phyloP scores from a whole-genome alignment of 2,113 vertebrate species.

The Paratilapia polleni region DNA sequence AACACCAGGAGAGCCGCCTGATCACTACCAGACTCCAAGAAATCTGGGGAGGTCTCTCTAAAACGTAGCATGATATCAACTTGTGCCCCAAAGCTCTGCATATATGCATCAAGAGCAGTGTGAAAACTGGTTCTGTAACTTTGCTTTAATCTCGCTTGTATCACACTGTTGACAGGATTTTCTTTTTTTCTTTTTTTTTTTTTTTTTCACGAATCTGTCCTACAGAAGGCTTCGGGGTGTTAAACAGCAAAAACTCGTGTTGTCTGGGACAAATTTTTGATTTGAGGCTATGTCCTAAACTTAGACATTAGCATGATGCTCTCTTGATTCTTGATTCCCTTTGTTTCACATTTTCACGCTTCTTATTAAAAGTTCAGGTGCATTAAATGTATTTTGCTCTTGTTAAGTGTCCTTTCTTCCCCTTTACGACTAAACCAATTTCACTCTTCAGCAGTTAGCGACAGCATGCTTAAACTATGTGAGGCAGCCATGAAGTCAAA shows the following conservation, averaged over 20 bases:
- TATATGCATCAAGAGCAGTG: conserved; percentile 34
- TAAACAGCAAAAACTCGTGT: not conserved
- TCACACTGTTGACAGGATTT: not conserved
- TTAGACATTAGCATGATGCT: not conserved
- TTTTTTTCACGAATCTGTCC: not conserved
- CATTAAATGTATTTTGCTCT: conserved; percentile 8
- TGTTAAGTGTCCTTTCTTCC: conserved; percentile 4
- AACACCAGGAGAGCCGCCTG: conserved; percentile 72
- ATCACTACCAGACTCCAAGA: conserved; percentile 72
- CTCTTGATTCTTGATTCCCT: not conserved
- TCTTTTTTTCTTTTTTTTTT: not conserved
- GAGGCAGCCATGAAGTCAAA: conserved; percentile 14
- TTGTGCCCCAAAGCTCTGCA: conserved; percentile 41
- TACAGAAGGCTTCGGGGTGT: not conserved
- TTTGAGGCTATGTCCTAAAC: not conserved
- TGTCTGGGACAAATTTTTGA: not conserved
- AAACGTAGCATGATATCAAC: conserved; percentile 35
- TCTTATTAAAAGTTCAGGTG: conserved; percentile 30
- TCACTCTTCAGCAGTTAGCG: conserved; percentile 42
- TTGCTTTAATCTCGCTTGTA: conserved; percentile 13
- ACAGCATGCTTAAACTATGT: conserved; percentile 18
- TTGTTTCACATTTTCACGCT: not conserved
- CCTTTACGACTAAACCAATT: conserved; percentile 17
- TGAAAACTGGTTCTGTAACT: conserved; percentile 23
- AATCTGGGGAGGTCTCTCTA: conserved; percentile 52